Evolutionary conservation across 2,113 vertebrate genomes (phyloP), one percentile per base, ranked within the genome.

Genomic region (Cromileptes altivelis): DNA sequence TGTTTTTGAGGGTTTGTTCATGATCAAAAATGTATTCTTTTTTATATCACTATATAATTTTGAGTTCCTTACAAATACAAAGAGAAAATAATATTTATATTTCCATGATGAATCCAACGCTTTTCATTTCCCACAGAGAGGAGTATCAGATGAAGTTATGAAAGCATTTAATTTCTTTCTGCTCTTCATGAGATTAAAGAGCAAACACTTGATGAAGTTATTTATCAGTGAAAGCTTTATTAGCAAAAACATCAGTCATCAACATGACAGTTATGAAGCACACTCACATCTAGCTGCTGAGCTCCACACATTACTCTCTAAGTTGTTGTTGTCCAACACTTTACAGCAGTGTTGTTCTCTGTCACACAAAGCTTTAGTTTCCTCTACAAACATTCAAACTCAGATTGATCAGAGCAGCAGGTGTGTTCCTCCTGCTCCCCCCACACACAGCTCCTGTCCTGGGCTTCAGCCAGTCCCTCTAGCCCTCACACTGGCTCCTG

Each of bases 401-500:
- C 33, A 47, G 45, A 67, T 27, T 63, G 79, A 57, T 73, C 2
- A 57, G 68, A 76, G 37, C 70, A 52, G 56, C 50, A 58, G 49
- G 25, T 55, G 49, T 73, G 69, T 30, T 49, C 64, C 57, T 52
- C 50, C 50, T 55, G 65, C 65, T 76, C 14, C 72, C 68, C 64
- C 64, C 70, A 40, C 73, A 75, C 70, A 30, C 4, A 78, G 78
- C 85, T 75, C 63, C 75, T 77, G 58, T 70, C 17, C 71, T 67
- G 78, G 62, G 30, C 70, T 65, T 72, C 69, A 27, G 27, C 25
- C 70, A 62, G 70, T n/a, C 37, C 72, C 72, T 78, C 75, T 62
- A 74, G 70, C 19, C 65, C 40, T 58, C 3, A 86, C 86, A 89
- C 68, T 82, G 81, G 74, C 76, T 92, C 85, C 88, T 88, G 57